Conservation (phyloP, 2,113 vertebrate species). For the Phalacrocorax pelagicus region DNA sequence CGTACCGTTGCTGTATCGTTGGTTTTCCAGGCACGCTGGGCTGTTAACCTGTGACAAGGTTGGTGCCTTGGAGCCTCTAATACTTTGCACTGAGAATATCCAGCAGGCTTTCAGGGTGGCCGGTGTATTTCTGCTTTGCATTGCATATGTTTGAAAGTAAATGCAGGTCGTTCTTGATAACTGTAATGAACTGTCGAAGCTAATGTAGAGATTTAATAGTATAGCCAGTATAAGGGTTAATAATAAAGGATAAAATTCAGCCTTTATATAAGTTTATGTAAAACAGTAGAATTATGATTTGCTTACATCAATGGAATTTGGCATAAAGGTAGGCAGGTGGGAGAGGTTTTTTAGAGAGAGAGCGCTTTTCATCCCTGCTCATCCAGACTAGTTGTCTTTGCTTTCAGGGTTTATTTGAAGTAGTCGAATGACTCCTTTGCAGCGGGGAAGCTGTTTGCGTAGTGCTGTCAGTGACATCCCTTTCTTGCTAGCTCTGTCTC, state of each 20-base stretch:
- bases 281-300: not conserved
- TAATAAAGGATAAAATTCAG: not conserved
- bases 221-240: not conserved
- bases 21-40: not conserved
- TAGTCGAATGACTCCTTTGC: not conserved
- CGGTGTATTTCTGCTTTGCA: not conserved
- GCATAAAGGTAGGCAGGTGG: not conserved
- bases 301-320: not conserved
- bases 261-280: not conserved
- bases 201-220: not conserved
- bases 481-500: not conserved
- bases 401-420: slow-evolving; percentile 3
- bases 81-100: not conserved
- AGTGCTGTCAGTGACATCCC: not conserved
- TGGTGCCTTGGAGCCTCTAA: not conserved
- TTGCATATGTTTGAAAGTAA: not conserved
- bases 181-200: not conserved
- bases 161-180: not conserved
- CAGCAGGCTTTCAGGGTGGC: not conserved
- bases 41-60: not conserved
- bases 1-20: fast-evolving
- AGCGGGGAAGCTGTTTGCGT: not conserved
- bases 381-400: not conserved
- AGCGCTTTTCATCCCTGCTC: not conserved
- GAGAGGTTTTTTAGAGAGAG: not conserved